These are phyloP conservation scores for Lepeophtheirus salmonis DNA, from an alignment of 1,140 invertebrate species.

Conservation along the genomic window DNA sequence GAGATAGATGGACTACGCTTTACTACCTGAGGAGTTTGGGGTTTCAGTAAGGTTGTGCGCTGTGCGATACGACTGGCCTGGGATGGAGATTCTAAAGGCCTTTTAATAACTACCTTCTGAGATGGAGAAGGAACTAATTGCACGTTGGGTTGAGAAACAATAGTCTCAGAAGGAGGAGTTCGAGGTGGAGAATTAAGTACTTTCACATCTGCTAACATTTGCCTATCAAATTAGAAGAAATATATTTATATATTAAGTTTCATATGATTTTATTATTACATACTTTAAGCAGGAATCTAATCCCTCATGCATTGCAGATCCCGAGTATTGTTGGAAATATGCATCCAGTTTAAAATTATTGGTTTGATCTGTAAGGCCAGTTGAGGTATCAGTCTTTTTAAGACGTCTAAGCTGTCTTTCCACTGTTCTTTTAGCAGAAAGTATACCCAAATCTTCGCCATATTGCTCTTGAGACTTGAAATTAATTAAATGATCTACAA, in stretches of 20 bases:
- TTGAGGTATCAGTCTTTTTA: constrained; percentile 8
- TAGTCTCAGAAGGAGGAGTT: not conserved
- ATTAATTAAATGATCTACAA: constrained; percentile 7
- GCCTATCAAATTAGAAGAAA: not conserved
- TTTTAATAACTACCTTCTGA: not conserved
- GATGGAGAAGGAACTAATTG: not conserved
- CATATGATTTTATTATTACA: not conserved
- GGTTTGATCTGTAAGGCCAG: not conserved
- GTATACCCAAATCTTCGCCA: not conserved
- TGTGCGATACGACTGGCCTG: not conserved
- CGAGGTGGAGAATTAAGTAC: not conserved
- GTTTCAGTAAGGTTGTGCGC: not conserved
- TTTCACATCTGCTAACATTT: not conserved
- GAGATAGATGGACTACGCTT: not conserved
- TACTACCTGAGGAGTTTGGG: not conserved
- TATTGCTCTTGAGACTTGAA: not conserved
- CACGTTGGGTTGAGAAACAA: not conserved
- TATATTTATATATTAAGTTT: not conserved
- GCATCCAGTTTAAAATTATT: constrained; percentile 3
- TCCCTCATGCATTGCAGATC: not conserved
- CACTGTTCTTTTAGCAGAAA: constrained; percentile 3
- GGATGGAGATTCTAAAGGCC: not conserved
- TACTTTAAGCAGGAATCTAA: constrained; percentile 2
- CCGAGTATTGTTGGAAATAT: constrained; percentile 10
- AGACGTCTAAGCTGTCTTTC: constrained; percentile 2